phyloP scores from a whole-genome alignment of 2,888 invertebrate genomes.

The Andrena bicolor region DNA sequence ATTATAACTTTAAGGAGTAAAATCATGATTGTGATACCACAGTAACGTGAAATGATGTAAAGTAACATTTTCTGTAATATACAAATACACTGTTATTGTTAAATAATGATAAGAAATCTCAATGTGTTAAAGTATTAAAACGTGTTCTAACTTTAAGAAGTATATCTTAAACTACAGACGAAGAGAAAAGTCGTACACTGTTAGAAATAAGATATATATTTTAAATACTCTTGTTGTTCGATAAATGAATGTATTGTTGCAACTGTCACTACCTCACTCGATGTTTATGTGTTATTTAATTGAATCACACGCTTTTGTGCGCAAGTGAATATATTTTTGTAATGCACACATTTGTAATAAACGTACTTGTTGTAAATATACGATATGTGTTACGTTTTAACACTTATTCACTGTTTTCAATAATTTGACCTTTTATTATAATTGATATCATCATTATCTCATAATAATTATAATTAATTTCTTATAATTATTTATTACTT shows the following conservation, averaged over 20 bases:
- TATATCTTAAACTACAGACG: slow-evolving; percentile 17
- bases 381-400: slow-evolving; percentile 28
- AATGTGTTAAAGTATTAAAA: slow-evolving; percentile 44
- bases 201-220: slow-evolving; percentile 54
- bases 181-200: slow-evolving; percentile 14
- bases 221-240: slow-evolving; percentile 53
- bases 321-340: slow-evolving; percentile 73
- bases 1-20: background rate
- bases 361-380: slow-evolving; percentile 63
- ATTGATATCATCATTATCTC: background rate
- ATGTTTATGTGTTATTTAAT: slow-evolving; percentile 53
- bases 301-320: slow-evolving; percentile 60
- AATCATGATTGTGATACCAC: slow-evolving; percentile 13
- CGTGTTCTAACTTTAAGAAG: slow-evolving; percentile 31
- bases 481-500: too few relatives aligned
- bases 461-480: too few relatives aligned
- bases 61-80: slow-evolving; percentile 31
- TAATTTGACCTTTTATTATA: background rate
- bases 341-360: slow-evolving; percentile 63
- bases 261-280: slow-evolving; percentile 67
- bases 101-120: slow-evolving; percentile 34
- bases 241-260: slow-evolving; percentile 45
- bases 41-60: background rate
- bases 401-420: background rate
- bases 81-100: slow-evolving; percentile 49